Conservation (phyloP, 1,140 invertebrate species). For the Mycetomoellerius zeteki region DNA sequence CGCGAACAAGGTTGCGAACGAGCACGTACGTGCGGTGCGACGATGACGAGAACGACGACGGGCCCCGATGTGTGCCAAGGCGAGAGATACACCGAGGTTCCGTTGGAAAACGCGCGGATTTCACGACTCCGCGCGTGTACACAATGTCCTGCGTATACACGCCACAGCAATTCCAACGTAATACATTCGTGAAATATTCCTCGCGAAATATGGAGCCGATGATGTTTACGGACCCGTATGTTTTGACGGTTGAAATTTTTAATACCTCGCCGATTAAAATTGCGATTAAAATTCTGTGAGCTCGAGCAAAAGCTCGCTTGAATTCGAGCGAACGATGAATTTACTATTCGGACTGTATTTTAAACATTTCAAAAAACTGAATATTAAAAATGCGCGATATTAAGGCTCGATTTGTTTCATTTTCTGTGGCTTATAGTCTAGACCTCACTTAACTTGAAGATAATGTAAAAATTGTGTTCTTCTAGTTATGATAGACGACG, state of each 20-base stretch:
- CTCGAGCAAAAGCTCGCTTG: background rate
- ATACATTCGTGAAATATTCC: conserved; percentile 2
- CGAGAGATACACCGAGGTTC: conserved; percentile 52
- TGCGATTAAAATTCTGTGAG: background rate
- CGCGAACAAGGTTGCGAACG: conserved; percentile 58
- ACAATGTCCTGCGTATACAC: background rate
- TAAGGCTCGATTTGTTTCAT: background rate
- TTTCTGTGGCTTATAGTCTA: too few relatives aligned
- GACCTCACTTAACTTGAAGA: too few relatives aligned
- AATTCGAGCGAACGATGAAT: background rate
- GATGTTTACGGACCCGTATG: background rate
- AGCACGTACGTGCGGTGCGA: conserved; percentile 43
- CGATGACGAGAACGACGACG: conserved; percentile 39
- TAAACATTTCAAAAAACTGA: background rate
- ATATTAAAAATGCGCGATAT: background rate
- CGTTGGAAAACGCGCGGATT: conserved; percentile 50
- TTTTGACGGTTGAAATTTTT: conserved; percentile 4
- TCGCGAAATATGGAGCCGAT: background rate
- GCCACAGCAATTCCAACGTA: background rate
- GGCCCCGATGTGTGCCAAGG: conserved; percentile 73
- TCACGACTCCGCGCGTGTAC: conserved; percentile 20
- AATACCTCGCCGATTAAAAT: background rate
- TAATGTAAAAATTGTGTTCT: too few relatives aligned
- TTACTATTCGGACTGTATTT: background rate
- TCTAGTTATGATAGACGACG: too few relatives aligned